phyloP scores from a whole-genome alignment of 2,113 vertebrate species.

The Erpornis zantholeuca region DNA sequence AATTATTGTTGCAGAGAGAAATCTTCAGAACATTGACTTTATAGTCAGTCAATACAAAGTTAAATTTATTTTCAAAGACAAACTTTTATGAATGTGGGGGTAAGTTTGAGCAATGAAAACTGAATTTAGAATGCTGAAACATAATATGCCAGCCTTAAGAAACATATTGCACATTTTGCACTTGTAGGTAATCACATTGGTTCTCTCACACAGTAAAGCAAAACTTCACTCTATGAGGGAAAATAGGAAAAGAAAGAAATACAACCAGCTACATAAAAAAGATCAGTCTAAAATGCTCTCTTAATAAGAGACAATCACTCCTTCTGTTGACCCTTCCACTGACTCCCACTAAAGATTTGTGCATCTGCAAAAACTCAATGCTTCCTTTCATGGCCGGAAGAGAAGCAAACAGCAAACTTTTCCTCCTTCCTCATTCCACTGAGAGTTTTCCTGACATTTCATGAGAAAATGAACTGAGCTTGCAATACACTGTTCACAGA shows the following conservation, averaged over 20 bases:
- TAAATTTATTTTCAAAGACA: neutral
- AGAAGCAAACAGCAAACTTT: neutral
- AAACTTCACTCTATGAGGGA: neutral
- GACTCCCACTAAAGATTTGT: neutral
- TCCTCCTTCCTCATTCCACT: neutral
- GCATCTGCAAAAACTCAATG: neutral
- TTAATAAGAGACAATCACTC: neutral
- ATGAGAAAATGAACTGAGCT: neutral
- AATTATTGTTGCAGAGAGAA: neutral
- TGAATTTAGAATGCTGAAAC: neutral
- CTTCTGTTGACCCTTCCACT: neutral
- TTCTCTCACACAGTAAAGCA: neutral
- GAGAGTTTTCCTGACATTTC: neutral
- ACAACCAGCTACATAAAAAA: neutral
- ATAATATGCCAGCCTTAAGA: neutral
- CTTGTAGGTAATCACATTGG: neutral
- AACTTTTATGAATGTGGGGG: neutral
- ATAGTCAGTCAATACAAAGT: neutral
- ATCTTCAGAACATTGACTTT: neutral
- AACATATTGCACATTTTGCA: fast-evolving
- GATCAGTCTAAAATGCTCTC: neutral
- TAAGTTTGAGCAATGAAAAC: neutral
- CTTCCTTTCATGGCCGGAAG: neutral
- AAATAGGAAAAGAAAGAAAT: neutral
- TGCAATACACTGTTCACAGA: neutral